phyloP scores from a whole-genome alignment of 2,888 invertebrate species.

The Lycophotia porphyrea region DNA sequence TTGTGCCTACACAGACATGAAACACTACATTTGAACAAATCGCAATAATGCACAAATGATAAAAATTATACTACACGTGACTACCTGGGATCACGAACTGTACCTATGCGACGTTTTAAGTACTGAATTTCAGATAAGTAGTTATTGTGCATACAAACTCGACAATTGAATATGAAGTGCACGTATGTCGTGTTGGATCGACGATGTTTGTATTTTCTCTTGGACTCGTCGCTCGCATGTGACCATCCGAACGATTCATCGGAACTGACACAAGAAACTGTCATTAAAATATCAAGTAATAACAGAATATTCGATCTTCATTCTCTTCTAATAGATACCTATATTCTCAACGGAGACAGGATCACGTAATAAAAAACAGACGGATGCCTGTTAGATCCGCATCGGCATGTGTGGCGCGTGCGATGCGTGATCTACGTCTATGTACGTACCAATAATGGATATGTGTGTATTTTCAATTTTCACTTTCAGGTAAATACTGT shows the following conservation, averaged over 20 bases:
- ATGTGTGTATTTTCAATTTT: conserved; percentile 80
- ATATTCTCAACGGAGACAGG: conserved; percentile 71
- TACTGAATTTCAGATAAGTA: conserved; percentile 63
- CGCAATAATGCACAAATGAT: conserved; percentile 49
- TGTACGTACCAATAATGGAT: conserved; percentile 70
- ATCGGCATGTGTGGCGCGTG: conserved; percentile 73
- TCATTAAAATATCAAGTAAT: conserved; percentile 84
- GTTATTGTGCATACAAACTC: conserved; percentile 63
- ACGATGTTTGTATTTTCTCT: conserved; percentile 81
- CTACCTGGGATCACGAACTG: conserved; percentile 53
- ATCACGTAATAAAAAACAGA: conserved; percentile 73
- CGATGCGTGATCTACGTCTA: conserved; percentile 71
- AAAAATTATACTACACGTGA: conserved; percentile 60
- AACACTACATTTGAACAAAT: conserved; percentile 35
- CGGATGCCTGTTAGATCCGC: conserved; percentile 63
- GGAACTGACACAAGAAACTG: conserved; percentile 87
- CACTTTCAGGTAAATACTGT: conserved; percentile 83
- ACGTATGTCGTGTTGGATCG: conserved; percentile 74
- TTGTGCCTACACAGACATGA: conserved; percentile 20
- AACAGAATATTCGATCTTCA: conserved; percentile 78
- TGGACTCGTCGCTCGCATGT: conserved; percentile 82
- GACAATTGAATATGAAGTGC: conserved; percentile 64
- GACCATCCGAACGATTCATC: conserved; percentile 86
- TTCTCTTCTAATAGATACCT: conserved; percentile 74
- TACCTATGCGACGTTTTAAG: conserved; percentile 45